These are phyloP conservation scores for Nasonovia ribisnigri DNA, from an alignment of 2,888 invertebrate species.

Conservation along the genomic window DNA sequence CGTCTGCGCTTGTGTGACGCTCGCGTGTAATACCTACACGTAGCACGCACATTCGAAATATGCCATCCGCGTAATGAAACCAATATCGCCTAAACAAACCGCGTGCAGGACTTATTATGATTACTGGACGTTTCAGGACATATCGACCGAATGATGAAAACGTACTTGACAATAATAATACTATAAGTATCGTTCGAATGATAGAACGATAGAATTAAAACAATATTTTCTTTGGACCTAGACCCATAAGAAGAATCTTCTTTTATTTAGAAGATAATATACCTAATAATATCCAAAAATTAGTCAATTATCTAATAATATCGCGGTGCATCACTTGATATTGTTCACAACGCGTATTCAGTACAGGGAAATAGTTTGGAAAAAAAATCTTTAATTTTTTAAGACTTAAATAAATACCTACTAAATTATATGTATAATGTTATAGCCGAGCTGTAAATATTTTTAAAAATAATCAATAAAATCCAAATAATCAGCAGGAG, in stretches of 20 bases:
- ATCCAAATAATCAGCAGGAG: not conserved
- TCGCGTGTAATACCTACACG: not conserved
- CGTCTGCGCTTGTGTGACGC: not conserved
- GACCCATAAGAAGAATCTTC: no score
- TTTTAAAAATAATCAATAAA: not conserved
- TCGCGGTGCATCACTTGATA: not conserved
- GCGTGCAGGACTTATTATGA: not conserved
- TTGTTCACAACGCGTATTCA: not conserved
- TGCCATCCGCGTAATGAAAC: not conserved
- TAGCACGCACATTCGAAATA: not conserved
- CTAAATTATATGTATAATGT: not conserved
- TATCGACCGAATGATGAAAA: not conserved
- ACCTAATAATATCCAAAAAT: not conserved
- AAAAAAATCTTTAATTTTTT: no score
- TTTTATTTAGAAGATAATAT: no score
- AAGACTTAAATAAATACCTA: no score
- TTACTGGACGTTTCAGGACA: no score
- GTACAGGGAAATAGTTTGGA: not conserved
- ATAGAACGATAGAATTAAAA: not conserved
- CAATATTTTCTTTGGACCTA: not conserved
- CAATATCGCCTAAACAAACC: not conserved
- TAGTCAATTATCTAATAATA: not conserved
- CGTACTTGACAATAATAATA: not conserved
- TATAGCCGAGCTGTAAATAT: not conserved
- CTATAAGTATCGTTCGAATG: not conserved